Evolutionary conservation across 1,140 invertebrate genomes (phyloP).

Genomic region (Galleria mellonella): DNA sequence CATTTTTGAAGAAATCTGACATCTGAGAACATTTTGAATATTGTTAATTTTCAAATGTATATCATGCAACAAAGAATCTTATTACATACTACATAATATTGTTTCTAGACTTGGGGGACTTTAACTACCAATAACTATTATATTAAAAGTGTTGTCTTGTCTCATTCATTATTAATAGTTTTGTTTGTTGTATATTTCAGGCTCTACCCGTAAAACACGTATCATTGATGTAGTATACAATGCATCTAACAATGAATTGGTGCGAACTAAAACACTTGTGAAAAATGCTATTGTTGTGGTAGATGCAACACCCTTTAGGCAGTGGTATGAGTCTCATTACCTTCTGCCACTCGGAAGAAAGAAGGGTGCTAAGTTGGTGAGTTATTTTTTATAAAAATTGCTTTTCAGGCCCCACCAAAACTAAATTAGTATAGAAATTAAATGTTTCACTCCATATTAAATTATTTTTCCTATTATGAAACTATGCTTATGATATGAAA

Average conservation of each 20-base stretch:
- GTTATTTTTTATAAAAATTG: slow-evolving; percentile 21
- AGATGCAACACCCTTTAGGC: slow-evolving; percentile 98
- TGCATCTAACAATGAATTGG: slow-evolving; percentile 98
- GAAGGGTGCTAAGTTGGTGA: slow-evolving; percentile 95
- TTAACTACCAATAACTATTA: too few relatives aligned
- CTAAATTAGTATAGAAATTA: neutral
- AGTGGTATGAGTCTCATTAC: slow-evolving; percentile 99
- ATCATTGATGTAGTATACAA: slow-evolving; percentile 99
- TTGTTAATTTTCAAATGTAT: too few relatives aligned
- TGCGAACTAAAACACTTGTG: slow-evolving; percentile 98
- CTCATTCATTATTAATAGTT: too few relatives aligned
- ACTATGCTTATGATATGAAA: too few relatives aligned
- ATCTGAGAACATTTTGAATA: too few relatives aligned
- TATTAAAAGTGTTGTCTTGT: too few relatives aligned
- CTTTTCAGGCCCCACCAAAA: neutral
- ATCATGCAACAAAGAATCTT: too few relatives aligned
- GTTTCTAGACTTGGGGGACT: too few relatives aligned
- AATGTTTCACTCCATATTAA: too few relatives aligned
- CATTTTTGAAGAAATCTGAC: too few relatives aligned
- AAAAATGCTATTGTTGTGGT: slow-evolving; percentile 98
- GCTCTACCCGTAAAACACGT: slow-evolving; percentile 93
- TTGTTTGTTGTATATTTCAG: slow-evolving; percentile 53
- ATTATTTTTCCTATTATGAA: neutral
- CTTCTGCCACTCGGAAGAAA: slow-evolving; percentile 95
- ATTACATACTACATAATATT: too few relatives aligned